Evolutionary conservation across 37 sponge, comb jelly and placozoan genomes (phyloP).

Genomic region (Aphrocallistes beatrix): DNA sequence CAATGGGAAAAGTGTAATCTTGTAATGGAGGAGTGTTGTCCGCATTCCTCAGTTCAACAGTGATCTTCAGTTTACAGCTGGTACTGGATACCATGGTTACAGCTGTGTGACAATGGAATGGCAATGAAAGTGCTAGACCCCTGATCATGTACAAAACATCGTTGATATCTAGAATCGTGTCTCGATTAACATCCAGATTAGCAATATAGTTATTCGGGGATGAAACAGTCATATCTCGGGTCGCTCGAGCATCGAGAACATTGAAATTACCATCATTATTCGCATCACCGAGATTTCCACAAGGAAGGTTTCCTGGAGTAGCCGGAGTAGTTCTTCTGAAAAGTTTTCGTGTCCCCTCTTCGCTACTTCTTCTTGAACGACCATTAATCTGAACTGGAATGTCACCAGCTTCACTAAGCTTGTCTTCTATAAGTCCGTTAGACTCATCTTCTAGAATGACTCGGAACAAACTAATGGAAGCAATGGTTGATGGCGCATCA

Average conservation of each 20-base stretch:
- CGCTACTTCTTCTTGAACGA: background rate
- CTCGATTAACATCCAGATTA: conserved; percentile 33
- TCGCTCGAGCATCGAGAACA: conserved; percentile 31
- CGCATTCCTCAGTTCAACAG: background rate
- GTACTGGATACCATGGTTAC: background rate
- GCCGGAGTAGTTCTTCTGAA: too few species aligned
- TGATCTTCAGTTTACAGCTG: background rate
- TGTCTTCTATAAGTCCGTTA: too few species aligned
- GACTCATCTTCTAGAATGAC: too few species aligned
- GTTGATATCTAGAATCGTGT: conserved; percentile 37
- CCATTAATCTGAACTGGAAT: background rate
- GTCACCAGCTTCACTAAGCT: background rate
- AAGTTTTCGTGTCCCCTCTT: background rate
- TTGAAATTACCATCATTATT: conserved; percentile 57
- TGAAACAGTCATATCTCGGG: background rate
- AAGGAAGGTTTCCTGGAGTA: background rate
- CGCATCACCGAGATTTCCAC: conserved; percentile 44
- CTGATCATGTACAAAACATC: conserved; percentile 53
- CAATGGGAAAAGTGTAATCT: background rate
- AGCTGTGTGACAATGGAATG: background rate
- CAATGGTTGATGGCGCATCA: background rate
- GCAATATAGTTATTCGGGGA: background rate
- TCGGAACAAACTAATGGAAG: background rate
- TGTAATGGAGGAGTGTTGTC: background rate
- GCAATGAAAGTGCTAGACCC: conserved; percentile 18